Base-by-base conservation (phyloP, 2,888 invertebrate species). In the Stegana nigrithorax region DNA sequence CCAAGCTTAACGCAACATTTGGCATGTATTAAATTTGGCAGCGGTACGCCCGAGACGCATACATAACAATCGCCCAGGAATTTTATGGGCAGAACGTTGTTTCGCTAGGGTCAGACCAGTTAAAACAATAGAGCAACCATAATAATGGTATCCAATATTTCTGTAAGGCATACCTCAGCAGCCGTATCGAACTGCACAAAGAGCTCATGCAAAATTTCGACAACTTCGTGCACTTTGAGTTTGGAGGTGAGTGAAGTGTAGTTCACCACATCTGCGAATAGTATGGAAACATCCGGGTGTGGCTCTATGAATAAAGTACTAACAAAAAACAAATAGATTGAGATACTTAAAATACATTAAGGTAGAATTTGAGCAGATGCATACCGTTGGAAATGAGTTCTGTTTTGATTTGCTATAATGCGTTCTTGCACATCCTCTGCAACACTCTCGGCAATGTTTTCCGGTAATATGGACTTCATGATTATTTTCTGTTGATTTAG, bases 21-120 rank as follows among this genome's bases (percentile, higher is more conserved):
- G 0, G 95, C 96, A 79, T 96, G 96, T 60, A 91, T 89, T 1
- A 88, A 86, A 65, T 89, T 91, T 0, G 91, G 91, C 39, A 90
- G 89, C 0, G 95, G 94, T 50, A 96, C 89, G 0, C 96, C 96
- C 58, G 93, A 92, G 1, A 95, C 94, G 79, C 95, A 94, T 83
- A 96, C 95, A 82, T 96, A 96, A 80, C 95, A 96, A 80, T 96
- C 96, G 0, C 96, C 96, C 61, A 96, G 88, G 78, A 96, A 94
- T 82, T 96, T 96, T 62, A 96, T 96, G 62, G 96, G 87, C 55
- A 95, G 87, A 0, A 93, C 93, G 70, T 91, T 90, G 67, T 91
- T 88, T 70, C 90, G 89, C 89, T 91, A 27, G 4, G 10, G 27
- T n/a, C 27, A 8, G 1, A 26, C 3, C 7, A 29, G 3, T n/a